phyloP scores from a whole-genome alignment of 2,113 vertebrate species.

The Lamprotornis superbus region DNA sequence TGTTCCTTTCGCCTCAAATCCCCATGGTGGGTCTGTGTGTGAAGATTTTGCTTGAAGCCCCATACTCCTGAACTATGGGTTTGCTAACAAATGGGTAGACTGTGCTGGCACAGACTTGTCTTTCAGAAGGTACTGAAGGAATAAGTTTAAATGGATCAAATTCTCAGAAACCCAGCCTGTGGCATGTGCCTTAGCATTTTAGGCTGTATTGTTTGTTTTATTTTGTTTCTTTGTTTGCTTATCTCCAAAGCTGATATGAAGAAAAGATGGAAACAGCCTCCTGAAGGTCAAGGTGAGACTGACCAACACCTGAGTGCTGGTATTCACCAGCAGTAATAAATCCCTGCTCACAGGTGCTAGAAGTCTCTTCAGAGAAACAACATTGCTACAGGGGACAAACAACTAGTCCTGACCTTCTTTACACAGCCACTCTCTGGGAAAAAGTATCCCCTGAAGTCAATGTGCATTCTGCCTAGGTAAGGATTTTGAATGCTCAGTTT shows the following conservation, averaged over 20 bases:
- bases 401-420: not conserved
- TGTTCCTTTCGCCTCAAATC: not conserved
- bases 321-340: not conserved
- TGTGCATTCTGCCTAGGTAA: conserved; percentile 8
- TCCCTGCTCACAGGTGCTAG: not conserved
- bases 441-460: not conserved
- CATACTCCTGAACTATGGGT: not conserved
- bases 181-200: not conserved
- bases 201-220: not conserved
- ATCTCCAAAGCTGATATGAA: not conserved
- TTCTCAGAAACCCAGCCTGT: not conserved
- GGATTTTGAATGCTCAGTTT: not conserved
- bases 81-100: not conserved
- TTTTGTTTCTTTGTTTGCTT: not conserved
- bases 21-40: not conserved
- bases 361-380: not conserved
- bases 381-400: not conserved
- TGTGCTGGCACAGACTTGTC: not conserved
- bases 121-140: not conserved
- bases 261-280: not conserved
- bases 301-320: not conserved
- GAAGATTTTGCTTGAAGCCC: not conserved
- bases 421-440: not conserved
- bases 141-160: not conserved
- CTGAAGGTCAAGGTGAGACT: not conserved